phyloP scores from a whole-genome alignment of 2,888 invertebrate genomes.

The Protonemura montana region DNA sequence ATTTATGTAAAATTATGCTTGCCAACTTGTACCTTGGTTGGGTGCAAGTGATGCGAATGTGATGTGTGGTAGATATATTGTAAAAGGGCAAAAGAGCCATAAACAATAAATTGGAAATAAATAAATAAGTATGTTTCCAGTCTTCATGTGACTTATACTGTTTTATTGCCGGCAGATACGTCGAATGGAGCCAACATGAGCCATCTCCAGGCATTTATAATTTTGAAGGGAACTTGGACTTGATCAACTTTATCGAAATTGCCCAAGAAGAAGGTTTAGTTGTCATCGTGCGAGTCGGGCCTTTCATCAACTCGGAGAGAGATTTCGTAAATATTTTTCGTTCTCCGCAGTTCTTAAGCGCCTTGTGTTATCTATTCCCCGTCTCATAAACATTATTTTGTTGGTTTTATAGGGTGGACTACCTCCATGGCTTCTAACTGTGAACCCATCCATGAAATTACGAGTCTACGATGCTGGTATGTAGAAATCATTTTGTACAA shows the following conservation, averaged over 20 bases:
- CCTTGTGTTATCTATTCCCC: too few relatives aligned
- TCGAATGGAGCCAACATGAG: conserved; percentile 92
- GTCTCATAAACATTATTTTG: too few relatives aligned
- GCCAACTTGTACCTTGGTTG: too few relatives aligned
- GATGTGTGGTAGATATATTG: too few relatives aligned
- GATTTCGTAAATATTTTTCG: not conserved
- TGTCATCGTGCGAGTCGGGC: conserved; percentile 85
- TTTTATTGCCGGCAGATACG: conserved; percentile 66
- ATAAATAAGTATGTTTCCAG: too few relatives aligned
- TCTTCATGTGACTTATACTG: too few relatives aligned
- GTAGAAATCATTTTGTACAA: conserved; percentile 42
- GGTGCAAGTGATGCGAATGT: too few relatives aligned
- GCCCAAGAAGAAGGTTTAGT: conserved; percentile 81
- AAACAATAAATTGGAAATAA: too few relatives aligned
- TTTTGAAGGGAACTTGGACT: conserved; percentile 67
- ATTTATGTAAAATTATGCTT: too few relatives aligned
- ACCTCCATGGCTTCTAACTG: conserved; percentile 75
- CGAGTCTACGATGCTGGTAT: conserved; percentile 71
- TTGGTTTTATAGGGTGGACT: conserved; percentile 72
- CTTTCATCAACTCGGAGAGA: conserved; percentile 88
- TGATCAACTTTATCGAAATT: conserved; percentile 71
- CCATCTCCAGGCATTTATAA: conserved; percentile 72
- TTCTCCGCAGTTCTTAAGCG: too few relatives aligned
- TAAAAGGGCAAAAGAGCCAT: too few relatives aligned
- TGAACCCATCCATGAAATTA: conserved; percentile 69